Conservation (phyloP, 1,140 invertebrate species). For the Telenomus remus region DNA sequence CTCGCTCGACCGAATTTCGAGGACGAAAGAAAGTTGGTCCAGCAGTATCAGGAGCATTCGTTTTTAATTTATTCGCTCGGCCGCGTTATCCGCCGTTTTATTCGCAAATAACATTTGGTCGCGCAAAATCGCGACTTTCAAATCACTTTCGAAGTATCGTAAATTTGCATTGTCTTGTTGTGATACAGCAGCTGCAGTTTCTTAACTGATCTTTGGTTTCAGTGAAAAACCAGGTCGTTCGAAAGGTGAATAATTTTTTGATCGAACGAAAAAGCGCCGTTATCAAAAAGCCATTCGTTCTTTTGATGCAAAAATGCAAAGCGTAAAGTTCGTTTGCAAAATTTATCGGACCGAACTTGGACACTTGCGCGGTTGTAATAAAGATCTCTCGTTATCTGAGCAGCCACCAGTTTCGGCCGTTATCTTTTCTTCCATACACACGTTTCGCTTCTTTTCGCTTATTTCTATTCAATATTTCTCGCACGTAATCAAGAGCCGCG, state of each 20-base stretch:
- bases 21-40: neutral
- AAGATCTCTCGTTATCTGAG: conserved; percentile 50
- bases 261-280: neutral
- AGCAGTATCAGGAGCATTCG: neutral
- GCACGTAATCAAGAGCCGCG: conserved; percentile 29
- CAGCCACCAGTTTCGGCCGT: conserved; percentile 24
- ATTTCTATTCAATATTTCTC: conserved; percentile 48
- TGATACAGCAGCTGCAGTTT: too few species aligned
- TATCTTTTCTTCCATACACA: conserved; percentile 21
- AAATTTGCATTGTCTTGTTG: too few species aligned
- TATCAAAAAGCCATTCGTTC: conserved; percentile 11
- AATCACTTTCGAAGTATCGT: too few species aligned
- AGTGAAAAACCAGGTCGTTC: too few species aligned
- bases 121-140: neutral
- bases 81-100: neutral
- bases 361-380: conserved; percentile 47
- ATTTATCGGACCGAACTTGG: conserved; percentile 46
- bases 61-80: neutral
- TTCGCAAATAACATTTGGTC: neutral
- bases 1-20: conserved; percentile 6
- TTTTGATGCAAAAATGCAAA: too few species aligned
- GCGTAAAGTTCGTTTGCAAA: conserved; percentile 55
- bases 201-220: too few species aligned
- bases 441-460: conserved; percentile 15
- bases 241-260: too few species aligned